phyloP scores from a whole-genome alignment of 2,888 invertebrate species.

The Pachliopta kotzebuea region DNA sequence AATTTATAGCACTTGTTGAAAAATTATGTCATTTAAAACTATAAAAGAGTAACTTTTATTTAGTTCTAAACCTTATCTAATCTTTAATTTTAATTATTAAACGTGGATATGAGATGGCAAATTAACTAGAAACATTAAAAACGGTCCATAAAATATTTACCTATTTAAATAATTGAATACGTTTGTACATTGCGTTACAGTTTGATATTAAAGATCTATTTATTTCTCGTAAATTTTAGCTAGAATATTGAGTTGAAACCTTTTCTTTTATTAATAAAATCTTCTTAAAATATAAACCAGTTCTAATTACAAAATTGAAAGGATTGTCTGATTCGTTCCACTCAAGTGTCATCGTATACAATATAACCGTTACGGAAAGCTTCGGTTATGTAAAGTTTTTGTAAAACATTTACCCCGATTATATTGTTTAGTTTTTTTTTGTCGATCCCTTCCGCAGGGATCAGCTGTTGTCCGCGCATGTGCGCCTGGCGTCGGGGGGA shows the following conservation, averaged over 20 bases:
- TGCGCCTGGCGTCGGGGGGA: constrained; percentile 59
- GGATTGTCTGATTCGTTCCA: constrained; percentile 17
- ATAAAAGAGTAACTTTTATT: no score
- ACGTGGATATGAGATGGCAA: neutral
- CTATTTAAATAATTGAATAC: neutral
- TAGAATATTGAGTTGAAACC: constrained; percentile 2
- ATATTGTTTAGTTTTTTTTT: constrained; percentile 48
- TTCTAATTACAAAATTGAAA: constrained; percentile 23
- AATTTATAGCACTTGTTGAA: no score
- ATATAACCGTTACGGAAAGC: constrained; percentile 11
- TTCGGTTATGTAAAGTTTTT: constrained; percentile 31
- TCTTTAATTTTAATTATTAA: neutral
- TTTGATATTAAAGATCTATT: neutral
- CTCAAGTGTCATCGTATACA: constrained; percentile 22
- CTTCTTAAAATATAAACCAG: constrained; percentile 22
- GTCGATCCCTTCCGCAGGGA: constrained; percentile 49
- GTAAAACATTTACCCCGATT: constrained; percentile 39
- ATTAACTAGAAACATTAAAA: neutral
- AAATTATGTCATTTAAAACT: no score
- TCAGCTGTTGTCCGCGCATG: constrained; percentile 77
- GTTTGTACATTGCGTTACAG: neutral
- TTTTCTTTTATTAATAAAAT: constrained; percentile 9
- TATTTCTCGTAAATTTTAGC: neutral
- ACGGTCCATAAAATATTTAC: neutral
- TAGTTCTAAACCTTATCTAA: no score